Evolutionary conservation across 2,113 vertebrate species (phyloP), one percentile per base, ranked within the genome.

Genomic region (Brachyhypopomus occidentalis): DNA sequence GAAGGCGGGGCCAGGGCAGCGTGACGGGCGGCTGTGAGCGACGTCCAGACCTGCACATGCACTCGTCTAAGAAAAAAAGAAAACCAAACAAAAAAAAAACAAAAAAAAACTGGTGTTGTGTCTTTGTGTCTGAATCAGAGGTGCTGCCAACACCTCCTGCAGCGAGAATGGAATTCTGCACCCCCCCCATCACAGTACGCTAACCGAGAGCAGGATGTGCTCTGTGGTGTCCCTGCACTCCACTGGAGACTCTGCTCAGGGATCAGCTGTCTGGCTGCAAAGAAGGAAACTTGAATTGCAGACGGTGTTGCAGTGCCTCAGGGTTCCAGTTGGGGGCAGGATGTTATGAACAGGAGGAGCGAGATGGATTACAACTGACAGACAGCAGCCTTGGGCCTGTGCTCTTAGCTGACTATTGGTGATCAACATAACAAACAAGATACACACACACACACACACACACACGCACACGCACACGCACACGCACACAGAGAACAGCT

Each of bases 91-190:
- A 30, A 30, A 1, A 30, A 30, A 1, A 30, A 30, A 30, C 30
- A 30, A 30, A 30, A 30, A 30, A 30, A 30, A 30, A 1, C 25
- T 64, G 38, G 23, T 63, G 30, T 34, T 14, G 19, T 23, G 17
- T 30, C 30, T 2, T 56, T 9, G 20, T n/a, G n/a, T n/a, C n/a
- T n/a, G 27, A 76, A 45, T 77, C 48, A 81, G 77, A 84, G 70
- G 23, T 62, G 23, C 20, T 70, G 62, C 75, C 70, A 73, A 73
- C 78, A 78, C 78, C 70, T 62, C 78, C 55, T 70, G 16, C n/a
- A 23, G 82, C 81, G 85, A 69, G 60, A 85, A 85, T 85, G 67
- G 70, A 80, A 80, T 77, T 52, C 71, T 75, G 56, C 22, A 59
- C 25, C 41, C 75, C 62, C 25, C 41, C 75, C 62, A 69, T 72